Conservation (phyloP, 2,888 invertebrate species). For the Catocala fraxini region DNA sequence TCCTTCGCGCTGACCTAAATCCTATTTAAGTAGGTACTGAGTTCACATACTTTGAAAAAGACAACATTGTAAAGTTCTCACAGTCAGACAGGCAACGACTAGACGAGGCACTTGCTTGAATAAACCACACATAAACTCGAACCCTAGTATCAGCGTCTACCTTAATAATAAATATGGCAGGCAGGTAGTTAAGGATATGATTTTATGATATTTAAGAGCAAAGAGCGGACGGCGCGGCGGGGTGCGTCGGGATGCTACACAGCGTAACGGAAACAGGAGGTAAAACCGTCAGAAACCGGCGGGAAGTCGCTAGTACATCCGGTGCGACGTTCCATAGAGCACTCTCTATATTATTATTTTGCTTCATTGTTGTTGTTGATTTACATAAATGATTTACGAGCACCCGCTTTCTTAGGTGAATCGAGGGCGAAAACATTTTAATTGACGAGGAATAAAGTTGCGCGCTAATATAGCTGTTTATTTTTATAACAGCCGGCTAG, state of each 20-base stretch:
- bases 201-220: constrained; percentile 31
- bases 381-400: constrained; percentile 78
- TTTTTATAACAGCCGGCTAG: not conserved
- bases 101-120: no score
- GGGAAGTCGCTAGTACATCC: constrained; percentile 74
- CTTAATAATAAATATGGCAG: not conserved
- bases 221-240: constrained; percentile 30
- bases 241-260: constrained; percentile 42
- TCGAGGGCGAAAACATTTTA: constrained; percentile 47
- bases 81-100: no score
- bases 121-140: no score
- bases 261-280: constrained; percentile 64
- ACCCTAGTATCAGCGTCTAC: no score
- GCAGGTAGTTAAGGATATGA: constrained; percentile 26
- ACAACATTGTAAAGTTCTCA: no score
- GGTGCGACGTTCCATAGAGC: constrained; percentile 65
- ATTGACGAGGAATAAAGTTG: constrained; percentile 38
- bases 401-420: constrained; percentile 58
- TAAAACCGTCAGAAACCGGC: constrained; percentile 69
- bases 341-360: constrained; percentile 74
- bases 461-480: constrained; percentile 3
- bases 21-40: no score
- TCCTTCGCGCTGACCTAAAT: no score
- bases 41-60: no score
- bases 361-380: constrained; percentile 74